phyloP scores from a whole-genome alignment of 1,140 invertebrate genomes.

The Drosophila baimaii region DNA sequence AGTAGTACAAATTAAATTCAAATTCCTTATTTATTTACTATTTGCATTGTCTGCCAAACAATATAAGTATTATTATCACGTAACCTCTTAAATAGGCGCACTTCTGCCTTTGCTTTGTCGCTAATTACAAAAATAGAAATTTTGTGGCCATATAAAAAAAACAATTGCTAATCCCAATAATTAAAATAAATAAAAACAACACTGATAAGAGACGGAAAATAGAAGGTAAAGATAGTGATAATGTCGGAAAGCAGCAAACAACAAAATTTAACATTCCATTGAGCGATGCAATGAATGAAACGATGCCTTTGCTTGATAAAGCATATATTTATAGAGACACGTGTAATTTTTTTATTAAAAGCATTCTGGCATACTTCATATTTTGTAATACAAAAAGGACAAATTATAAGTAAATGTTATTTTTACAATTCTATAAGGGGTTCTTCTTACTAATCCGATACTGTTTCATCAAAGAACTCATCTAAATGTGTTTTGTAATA shows the following conservation, averaged over 20 bases:
- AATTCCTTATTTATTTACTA: neutral
- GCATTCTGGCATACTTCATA: neutral
- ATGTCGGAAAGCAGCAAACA: slow-evolving; percentile 7
- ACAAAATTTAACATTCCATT: slow-evolving; percentile 7
- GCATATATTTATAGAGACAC: neutral
- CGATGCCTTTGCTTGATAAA: neutral
- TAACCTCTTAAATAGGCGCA: neutral
- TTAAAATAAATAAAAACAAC: neutral
- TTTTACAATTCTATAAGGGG: neutral
- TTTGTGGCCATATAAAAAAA: slow-evolving; percentile 7
- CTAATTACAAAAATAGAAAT: slow-evolving; percentile 21
- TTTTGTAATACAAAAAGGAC: neutral
- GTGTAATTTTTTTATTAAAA: neutral
- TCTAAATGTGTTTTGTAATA: no score
- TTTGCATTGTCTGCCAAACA: neutral
- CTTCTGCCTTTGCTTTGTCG: neutral
- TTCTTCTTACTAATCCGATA: no score
- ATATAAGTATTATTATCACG: no score
- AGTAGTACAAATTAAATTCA: neutral
- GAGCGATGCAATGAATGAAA: slow-evolving; percentile 18
- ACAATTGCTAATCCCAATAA: slow-evolving; percentile 13
- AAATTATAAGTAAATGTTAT: neutral
- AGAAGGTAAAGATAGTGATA: slow-evolving; percentile 1
- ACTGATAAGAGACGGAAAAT: slow-evolving; percentile 9
- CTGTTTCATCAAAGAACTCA: no score